Base-by-base conservation (phyloP, 2,797 vertebrate genomes). In the Odontamblyopus rebecca region DNA sequence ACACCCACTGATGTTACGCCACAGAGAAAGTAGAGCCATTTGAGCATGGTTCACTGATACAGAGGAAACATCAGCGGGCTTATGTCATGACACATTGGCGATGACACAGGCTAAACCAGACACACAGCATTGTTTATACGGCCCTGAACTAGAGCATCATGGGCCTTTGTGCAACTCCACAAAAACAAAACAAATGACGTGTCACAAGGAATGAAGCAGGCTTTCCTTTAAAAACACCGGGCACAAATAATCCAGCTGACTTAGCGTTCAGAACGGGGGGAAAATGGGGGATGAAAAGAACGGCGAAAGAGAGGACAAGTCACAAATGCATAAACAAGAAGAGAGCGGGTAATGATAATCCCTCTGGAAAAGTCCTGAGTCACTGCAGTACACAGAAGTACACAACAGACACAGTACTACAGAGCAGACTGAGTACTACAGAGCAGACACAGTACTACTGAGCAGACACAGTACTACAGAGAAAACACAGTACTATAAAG, bases 141-240 rank as follows among this genome's bases (percentile, higher is more conserved):
- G 69, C 69, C 67, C 70, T 76, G 79, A 90, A 89, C 77, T 74
- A 78, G 79, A 86, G 87, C 81, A 88, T 87, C 89, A 89, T 26
- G 8, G 9, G 92, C 89, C 82, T 82, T 89, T 91, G 81, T 86
- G 83, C 76, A 78, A 71, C 68, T 75, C 83, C 75, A 83, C 71
- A 80, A 81, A 90, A 89, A 86, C 81, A 87, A 91, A 92, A 91
- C 88, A 91, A 92, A 92, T 85, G 81, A 85, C 68, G 64, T 90
- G 86, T 89, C 89, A 90, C 81, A 81, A 82, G 68, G 72, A 91
- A 92, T 90, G 79, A 90, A 87, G 73, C 73, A 77, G 75, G 77
- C 86, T 83, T 87, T 90, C 78, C 62, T 82, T 88, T 88, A 78
- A 83, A 80, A 83, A 64, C 23, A 61, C 63, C 44, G 78, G 60